These are phyloP conservation scores for Neolamprologus devosi DNA, from an alignment of 2,113 vertebrate genomes.

Conservation along the genomic window DNA sequence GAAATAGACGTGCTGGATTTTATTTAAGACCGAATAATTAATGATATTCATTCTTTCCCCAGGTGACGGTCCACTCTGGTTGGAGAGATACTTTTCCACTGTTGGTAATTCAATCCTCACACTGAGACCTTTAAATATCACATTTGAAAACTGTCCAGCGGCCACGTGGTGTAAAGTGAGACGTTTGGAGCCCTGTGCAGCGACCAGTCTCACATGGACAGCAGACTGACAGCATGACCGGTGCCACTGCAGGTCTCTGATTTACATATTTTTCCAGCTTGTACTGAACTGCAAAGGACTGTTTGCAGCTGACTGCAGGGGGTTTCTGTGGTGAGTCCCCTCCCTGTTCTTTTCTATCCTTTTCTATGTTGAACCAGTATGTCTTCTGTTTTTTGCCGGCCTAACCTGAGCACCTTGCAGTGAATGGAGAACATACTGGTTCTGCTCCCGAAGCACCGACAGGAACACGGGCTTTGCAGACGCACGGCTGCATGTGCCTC, in stretches of 20 bases:
- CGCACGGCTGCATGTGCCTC: conserved; percentile 42
- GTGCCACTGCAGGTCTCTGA: conserved; percentile 4
- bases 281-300: background rate
- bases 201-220: conserved; percentile 30
- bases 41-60: conserved; percentile 1
- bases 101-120: conserved; percentile 60
- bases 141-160: conserved; percentile 25
- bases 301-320: background rate
- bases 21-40: background rate
- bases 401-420: conserved; percentile 44
- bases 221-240: conserved; percentile 31
- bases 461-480: conserved; percentile 66
- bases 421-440: conserved; percentile 79
- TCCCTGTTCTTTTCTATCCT: background rate
- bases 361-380: conserved; percentile 7
- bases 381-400: conserved; percentile 46
- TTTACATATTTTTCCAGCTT: background rate
- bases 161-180: conserved; percentile 77
- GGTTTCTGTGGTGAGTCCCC: conserved; percentile 13
- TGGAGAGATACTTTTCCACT: conserved; percentile 13
- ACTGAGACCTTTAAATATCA: conserved; percentile 75
- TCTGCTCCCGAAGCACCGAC: conserved; percentile 75
- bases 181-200: conserved; percentile 13
- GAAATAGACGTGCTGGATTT: background rate
- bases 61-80: conserved; percentile 39